A percentile compares a stretch with the other conserved stretches of the same genome.
phyloP scores from a whole-genome alignment of 2,888 invertebrate genomes.

The Coenonympha glycerion region DNA sequence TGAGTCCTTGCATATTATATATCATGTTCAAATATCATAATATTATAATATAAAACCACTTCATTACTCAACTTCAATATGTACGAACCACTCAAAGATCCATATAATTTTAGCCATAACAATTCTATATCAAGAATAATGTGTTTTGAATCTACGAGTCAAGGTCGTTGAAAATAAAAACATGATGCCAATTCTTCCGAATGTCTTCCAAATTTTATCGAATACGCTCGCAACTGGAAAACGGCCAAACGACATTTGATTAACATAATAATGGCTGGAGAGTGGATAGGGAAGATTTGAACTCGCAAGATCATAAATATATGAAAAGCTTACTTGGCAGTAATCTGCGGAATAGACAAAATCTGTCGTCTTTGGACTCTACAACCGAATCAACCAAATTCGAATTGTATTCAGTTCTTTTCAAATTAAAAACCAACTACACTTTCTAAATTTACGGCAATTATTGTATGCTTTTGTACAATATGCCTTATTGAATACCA shows the following conservation, averaged over 20 bases:
- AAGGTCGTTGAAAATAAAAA: neutral
- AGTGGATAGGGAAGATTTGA: neutral
- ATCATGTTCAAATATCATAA: too few relatives aligned
- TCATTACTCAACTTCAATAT: too few relatives aligned
- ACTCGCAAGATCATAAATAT: neutral
- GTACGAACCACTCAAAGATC: neutral
- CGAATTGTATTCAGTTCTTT: too few relatives aligned
- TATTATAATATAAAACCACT: too few relatives aligned
- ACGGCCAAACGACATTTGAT: neutral
- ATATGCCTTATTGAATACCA: too few relatives aligned
- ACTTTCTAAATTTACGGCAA: too few relatives aligned
- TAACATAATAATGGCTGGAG: neutral
- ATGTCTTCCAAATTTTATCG: neutral
- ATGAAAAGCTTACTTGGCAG: neutral
- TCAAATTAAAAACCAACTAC: too few relatives aligned
- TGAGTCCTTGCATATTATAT: too few relatives aligned
- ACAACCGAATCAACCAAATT: too few relatives aligned
- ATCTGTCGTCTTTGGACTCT: too few relatives aligned
- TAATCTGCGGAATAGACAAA: neutral
- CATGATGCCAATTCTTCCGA: neutral
- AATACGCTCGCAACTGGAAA: neutral
- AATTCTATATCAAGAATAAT: neutral
- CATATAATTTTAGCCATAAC: neutral
- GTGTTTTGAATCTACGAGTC: neutral
- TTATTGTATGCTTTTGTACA: too few relatives aligned